Percentiles rank a stretch among this genome's conserved stretches.
Conservation (phyloP, 1,140 invertebrate species). For the Drosophila sulfurigaster region DNA sequence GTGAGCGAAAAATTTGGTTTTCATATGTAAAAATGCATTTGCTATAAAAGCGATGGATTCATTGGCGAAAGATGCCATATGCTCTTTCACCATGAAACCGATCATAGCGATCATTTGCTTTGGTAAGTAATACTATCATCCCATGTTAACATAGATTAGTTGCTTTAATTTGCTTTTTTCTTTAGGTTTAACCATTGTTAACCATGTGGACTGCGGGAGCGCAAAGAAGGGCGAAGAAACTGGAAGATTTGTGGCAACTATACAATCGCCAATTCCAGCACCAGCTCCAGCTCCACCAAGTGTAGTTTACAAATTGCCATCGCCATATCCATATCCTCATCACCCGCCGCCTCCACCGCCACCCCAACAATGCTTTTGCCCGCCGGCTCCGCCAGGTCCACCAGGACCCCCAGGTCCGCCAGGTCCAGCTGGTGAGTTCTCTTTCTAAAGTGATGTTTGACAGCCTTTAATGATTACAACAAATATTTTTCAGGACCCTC, state of each 20-base stretch:
- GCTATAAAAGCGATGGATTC: slow-evolving; percentile 64
- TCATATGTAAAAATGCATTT: slow-evolving; percentile 20
- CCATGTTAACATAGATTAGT: slow-evolving; percentile 63
- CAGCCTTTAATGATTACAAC: neutral
- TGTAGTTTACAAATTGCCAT: slow-evolving; percentile 67
- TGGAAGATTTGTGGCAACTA: slow-evolving; percentile 84
- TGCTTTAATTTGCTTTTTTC: slow-evolving; percentile 86
- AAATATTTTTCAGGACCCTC: neutral
- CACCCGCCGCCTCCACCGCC: slow-evolving; percentile 87
- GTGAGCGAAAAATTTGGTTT: slow-evolving; percentile 27
- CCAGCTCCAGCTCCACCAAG: slow-evolving; percentile 60
- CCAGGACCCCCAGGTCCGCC: slow-evolving; percentile 88
- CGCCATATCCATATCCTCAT: slow-evolving; percentile 58
- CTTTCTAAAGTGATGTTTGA: neutral
- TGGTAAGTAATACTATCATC: slow-evolving; percentile 53
- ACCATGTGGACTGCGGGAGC: slow-evolving; percentile 8
- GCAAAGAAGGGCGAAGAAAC: slow-evolving; percentile 49
- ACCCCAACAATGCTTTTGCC: slow-evolving; percentile 87
- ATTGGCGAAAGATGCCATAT: slow-evolving; percentile 53
- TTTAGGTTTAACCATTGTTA: slow-evolving; percentile 84
- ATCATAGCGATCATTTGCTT: slow-evolving; percentile 51
- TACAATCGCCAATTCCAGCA: slow-evolving; percentile 53
- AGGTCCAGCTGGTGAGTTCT: slow-evolving; percentile 85
- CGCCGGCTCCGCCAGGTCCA: slow-evolving; percentile 88
- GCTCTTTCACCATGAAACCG: slow-evolving; percentile 57